Percentiles rank a stretch among this genome's conserved stretches.
Conservation (phyloP, 2,888 invertebrate species). For the Scotopteryx bipunctaria region DNA sequence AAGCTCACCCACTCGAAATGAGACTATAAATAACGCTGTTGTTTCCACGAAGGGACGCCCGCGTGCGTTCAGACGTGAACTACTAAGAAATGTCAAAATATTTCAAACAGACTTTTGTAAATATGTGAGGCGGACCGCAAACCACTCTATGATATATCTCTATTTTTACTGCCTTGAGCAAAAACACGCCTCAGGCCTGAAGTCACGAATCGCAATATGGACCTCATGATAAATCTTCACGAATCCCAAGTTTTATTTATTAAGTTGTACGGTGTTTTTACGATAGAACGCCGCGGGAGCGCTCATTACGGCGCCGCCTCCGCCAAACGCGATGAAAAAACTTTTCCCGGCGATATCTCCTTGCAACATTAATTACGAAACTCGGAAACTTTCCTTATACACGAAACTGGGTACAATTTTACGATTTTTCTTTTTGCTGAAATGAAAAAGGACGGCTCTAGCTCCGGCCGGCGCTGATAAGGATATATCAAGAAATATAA, state of each 20-base stretch:
- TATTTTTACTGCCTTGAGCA: constrained; percentile 66
- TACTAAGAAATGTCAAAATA: constrained; percentile 80
- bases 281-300: constrained; percentile 73
- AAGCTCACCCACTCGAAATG: constrained; percentile 28
- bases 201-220: constrained; percentile 73
- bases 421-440: constrained; percentile 66
- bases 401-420: constrained; percentile 62
- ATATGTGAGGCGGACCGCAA: constrained; percentile 64
- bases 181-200: constrained; percentile 61
- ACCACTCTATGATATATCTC: constrained; percentile 66
- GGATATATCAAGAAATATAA: constrained; percentile 72
- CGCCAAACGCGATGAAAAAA: constrained; percentile 75
- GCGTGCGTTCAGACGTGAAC: constrained; percentile 46
- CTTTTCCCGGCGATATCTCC: constrained; percentile 75
- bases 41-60: constrained; percentile 67
- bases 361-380: constrained; percentile 80
- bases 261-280: constrained; percentile 82
- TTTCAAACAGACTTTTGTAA: constrained; percentile 65
- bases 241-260: constrained; percentile 79
- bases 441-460: constrained; percentile 60
- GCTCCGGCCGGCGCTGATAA: constrained; percentile 63
- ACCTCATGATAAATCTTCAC: constrained; percentile 76
- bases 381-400: constrained; percentile 63
- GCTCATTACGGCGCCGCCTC: constrained; percentile 71
- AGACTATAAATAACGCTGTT: constrained; percentile 54